A percentile compares a stretch with the other conserved stretches of the same genome.
phyloP scores from a whole-genome alignment of 2,113 vertebrate species.

The Dicrurus megarhynchus region DNA sequence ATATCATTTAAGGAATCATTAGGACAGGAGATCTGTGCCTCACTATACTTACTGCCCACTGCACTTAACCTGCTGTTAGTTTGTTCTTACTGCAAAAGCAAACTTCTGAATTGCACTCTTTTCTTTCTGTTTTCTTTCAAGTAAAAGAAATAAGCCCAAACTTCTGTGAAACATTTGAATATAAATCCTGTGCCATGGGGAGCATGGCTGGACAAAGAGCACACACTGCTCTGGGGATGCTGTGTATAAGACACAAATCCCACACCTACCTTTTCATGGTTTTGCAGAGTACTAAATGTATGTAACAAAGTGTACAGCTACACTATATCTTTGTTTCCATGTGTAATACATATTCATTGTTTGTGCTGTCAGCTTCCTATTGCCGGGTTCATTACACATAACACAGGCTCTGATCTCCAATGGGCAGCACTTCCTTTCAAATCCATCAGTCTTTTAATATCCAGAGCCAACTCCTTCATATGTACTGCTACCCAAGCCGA shows the following conservation, averaged over 20 bases:
- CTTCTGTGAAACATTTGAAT: neutral
- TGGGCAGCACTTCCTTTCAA: neutral
- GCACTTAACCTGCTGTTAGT: neutral
- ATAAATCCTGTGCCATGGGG: neutral
- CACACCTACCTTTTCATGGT: neutral
- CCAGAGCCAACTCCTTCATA: neutral
- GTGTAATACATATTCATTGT: neutral
- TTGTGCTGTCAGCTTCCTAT: neutral
- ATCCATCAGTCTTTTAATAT: neutral
- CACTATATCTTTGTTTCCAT: neutral
- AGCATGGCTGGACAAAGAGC: neutral
- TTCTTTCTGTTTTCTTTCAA: neutral
- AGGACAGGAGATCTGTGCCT: neutral
- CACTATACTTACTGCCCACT: neutral
- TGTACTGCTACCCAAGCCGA: neutral
- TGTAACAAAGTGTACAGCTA: neutral
- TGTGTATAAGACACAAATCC: neutral
- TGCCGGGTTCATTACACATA: neutral
- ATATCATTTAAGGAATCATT: neutral
- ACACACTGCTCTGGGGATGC: neutral
- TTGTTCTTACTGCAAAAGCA: neutral
- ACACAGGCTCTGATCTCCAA: neutral
- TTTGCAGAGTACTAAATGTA: neutral
- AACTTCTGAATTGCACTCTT: neutral
- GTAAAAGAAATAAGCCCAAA: neutral